These are phyloP conservation scores for Protodeltote pygarga DNA, from an alignment of 2,888 invertebrate genomes.

Conservation along the genomic window DNA sequence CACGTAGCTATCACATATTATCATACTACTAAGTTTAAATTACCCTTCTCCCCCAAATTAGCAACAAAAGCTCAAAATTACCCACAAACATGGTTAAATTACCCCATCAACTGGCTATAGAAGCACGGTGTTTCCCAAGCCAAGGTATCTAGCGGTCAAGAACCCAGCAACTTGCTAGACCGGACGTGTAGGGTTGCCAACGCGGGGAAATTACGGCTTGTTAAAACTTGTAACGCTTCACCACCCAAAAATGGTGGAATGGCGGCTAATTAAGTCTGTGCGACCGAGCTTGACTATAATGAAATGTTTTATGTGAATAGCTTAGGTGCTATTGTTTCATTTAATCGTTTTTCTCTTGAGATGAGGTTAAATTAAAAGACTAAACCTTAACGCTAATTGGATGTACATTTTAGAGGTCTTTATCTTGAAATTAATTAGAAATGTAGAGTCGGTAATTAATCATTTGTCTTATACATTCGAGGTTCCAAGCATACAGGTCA, in stretches of 20 bases:
- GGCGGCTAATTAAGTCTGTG: slow-evolving; percentile 41
- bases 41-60: slow-evolving; percentile 2
- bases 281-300: slow-evolving; percentile 32
- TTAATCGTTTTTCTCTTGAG: too few relatives aligned
- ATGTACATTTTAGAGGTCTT: too few relatives aligned
- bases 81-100: slow-evolving; percentile 14
- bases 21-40: not conserved
- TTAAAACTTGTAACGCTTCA: slow-evolving; percentile 51
- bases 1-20: too few relatives aligned
- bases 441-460: too few relatives aligned
- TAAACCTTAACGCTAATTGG: too few relatives aligned
- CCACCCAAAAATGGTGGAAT: slow-evolving; percentile 36
- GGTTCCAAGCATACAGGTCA: too few relatives aligned
- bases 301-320: not conserved
- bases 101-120: slow-evolving; percentile 12
- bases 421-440: too few relatives aligned
- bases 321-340: too few relatives aligned
- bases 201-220: slow-evolving; percentile 56
- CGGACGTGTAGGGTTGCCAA: slow-evolving; percentile 76
- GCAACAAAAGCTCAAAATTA: slow-evolving; percentile 7
- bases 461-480: too few relatives aligned
- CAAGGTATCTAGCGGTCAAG: slow-evolving; percentile 63
- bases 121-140: slow-evolving; percentile 45
- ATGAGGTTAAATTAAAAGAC: too few relatives aligned
- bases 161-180: slow-evolving; percentile 76